Base-by-base conservation (phyloP, 92 coral and sea anemone species). In the Muricea muricata region DNA sequence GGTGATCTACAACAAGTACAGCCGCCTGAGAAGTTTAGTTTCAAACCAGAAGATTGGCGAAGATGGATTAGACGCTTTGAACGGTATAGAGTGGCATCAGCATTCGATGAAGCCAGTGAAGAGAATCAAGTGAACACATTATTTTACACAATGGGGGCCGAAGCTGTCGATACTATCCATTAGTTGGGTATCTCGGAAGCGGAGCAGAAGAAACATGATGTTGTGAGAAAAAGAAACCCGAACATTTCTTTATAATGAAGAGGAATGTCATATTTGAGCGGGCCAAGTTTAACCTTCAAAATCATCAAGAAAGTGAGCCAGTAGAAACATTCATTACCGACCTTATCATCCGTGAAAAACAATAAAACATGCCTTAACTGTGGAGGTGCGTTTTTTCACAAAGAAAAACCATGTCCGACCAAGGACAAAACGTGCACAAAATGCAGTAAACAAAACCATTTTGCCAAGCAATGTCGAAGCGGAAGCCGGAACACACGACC, bases 241-340 rank as follows among this genome's bases (percentile, higher is more conserved):
- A 81, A 55, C 2, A 40, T 20, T 48, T 77, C 56, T 86, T 86
- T 61, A 46, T 76, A 8, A 60, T 56, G 17, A 90, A 41, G 28
- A 65, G 85, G 6, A 85, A 90, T 65, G 86, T 86, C 1, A 90
- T 86, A 40, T 77, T 83, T 52, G 93, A 90, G 65, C 63, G 63
- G 63, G 63, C 63, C 63, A 55, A 55, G 26, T 55, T 55, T 15
- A 55, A 55, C 63, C 63, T 20, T 24, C 25, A 29, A 1, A 55
- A 18, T 55, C 63, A 55, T 9, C 63, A n/a, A 55, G 26, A 20
- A 15, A 55, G 15, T 15, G 63, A 55, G 15, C 30, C 26, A 18
- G 25, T 24, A 4, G 63, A 55, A 24, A n/a, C n/a, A n/a, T n/a
- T n/a, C 15, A 55, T 55, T 55, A 55, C 58, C 1, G 63, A 20